Evolutionary conservation across 2,797 vertebrate species (phyloP).

Genomic region (Sus cebifrons): DNA sequence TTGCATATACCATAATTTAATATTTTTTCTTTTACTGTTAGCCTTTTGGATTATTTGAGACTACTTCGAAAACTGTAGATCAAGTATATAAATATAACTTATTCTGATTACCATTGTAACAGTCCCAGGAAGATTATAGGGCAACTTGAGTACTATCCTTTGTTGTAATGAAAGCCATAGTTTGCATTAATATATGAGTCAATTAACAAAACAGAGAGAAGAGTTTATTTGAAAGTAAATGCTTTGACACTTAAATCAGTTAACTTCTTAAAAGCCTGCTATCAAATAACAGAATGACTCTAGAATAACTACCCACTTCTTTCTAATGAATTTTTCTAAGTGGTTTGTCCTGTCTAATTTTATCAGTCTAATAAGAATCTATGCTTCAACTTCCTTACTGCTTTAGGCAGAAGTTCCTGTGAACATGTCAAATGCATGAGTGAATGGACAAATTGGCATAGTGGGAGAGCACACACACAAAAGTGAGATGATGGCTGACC

Average conservation of each 20-base stretch:
- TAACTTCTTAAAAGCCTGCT: conserved; percentile 27
- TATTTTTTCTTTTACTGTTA: not conserved
- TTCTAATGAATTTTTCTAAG: conserved; percentile 69
- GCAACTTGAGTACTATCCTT: not conserved
- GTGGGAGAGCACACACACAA: conserved; percentile 20
- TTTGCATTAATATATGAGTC: conserved; percentile 8
- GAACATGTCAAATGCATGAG: conserved; percentile 71
- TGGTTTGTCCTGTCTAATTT: conserved; percentile 64
- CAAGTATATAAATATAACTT: not conserved
- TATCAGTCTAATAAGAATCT: conserved; percentile 72
- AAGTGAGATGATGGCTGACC: conserved; percentile 72
- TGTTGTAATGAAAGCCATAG: not conserved
- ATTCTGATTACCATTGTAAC: not conserved
- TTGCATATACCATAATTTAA: conserved; percentile 3
- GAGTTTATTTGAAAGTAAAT: conserved; percentile 43
- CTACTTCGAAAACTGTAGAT: not conserved
- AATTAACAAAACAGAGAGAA: not conserved
- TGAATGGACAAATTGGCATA: conserved; percentile 64
- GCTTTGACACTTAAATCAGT: conserved; percentile 2
- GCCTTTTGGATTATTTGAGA: not conserved
- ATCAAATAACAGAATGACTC: not conserved
- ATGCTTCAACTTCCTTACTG: conserved; percentile 53
- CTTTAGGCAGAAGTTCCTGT: conserved; percentile 66
- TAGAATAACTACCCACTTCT: conserved; percentile 13
- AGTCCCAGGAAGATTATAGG: not conserved